Base-by-base conservation (phyloP, 2,797 vertebrate genomes). In the Hybognathus amarus region DNA sequence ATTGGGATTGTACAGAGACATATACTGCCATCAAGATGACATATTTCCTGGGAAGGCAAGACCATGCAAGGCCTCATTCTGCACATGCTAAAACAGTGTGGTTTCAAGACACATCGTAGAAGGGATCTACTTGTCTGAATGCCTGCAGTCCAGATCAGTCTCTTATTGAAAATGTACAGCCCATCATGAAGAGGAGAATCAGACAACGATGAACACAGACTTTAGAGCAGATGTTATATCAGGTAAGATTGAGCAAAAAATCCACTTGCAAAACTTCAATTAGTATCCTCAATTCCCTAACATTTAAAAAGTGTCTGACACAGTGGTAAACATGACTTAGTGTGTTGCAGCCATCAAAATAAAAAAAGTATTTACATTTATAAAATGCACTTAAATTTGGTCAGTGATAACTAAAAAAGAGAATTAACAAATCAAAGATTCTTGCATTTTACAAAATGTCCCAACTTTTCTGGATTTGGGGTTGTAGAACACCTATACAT, bases 401-500 rank as follows among this genome's bases (percentile, higher is more conserved):
- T 27, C 5, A 61, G 56, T 6, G 12, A 61, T 6, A n/a, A 22
- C 52, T 54, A n/a, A n/a, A n/a, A 61, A 61, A 61, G 1, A 61
- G 56, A 24, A 61, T 47, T 5, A 1, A 56, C 12, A 61, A 6
- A 61, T 61, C 5, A 12, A 5, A 15, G 12, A 61, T 61, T 61
- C 59, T 27, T 61, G n/a, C 24, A 61, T 61, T 61, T 24, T 12
- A 59, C 4, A 59, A 59, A 61, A 27, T 27, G 12, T 2, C 59
- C 59, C 59, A 61, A 59, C n/a, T 24, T 12, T 24, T 59, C 22
- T 59, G 10, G 1, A 61, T 61, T 61, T 7, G 56, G 56, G 2
- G 56, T 61, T 61, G n/a, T 61, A 13, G 24, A 61, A 59, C 54
- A 85, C 45, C 80, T 75, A 77, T 79, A 88, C 75, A 81, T 78